Conservation (phyloP, 2,113 vertebrate genomes). For the Podocnemis expansa region DNA sequence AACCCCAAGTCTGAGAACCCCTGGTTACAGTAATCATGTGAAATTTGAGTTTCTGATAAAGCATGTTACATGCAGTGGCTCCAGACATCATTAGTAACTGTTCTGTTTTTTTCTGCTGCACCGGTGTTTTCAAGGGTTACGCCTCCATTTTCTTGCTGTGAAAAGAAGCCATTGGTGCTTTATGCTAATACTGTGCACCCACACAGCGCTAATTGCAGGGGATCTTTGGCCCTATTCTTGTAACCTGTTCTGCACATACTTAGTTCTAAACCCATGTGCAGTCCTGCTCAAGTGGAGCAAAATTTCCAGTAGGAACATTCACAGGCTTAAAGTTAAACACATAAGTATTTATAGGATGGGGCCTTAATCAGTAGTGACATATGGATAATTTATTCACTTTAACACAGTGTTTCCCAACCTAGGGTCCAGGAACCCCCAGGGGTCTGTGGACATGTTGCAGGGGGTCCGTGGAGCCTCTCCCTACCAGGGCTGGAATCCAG, state of each 20-base stretch:
- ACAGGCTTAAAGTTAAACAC: background rate
- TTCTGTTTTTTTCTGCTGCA: background rate
- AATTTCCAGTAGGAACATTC: background rate
- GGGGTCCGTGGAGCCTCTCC: too few species aligned
- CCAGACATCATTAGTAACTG: background rate
- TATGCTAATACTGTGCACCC: background rate
- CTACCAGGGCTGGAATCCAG: too few species aligned
- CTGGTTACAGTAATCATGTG: background rate
- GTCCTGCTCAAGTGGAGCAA: background rate
- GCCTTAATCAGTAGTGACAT: background rate
- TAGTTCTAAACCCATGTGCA: background rate
- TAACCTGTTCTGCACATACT: background rate
- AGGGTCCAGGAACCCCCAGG: too few species aligned
- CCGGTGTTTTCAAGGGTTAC: background rate
- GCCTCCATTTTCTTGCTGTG: accelerated
- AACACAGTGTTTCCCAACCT: too few species aligned
- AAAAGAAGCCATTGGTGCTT: background rate
- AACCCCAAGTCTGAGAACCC: too few species aligned
- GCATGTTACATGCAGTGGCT: background rate
- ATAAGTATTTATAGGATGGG: background rate
- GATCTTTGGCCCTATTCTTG: background rate
- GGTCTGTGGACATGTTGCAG: too few species aligned
- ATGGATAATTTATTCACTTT: background rate
- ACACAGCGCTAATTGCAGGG: background rate
- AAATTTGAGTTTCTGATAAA: background rate